Evolutionary conservation across 2,797 vertebrate genomes (phyloP), one percentile per base, ranked within the genome.

Genomic region (Hylomyscus alleni): DNA sequence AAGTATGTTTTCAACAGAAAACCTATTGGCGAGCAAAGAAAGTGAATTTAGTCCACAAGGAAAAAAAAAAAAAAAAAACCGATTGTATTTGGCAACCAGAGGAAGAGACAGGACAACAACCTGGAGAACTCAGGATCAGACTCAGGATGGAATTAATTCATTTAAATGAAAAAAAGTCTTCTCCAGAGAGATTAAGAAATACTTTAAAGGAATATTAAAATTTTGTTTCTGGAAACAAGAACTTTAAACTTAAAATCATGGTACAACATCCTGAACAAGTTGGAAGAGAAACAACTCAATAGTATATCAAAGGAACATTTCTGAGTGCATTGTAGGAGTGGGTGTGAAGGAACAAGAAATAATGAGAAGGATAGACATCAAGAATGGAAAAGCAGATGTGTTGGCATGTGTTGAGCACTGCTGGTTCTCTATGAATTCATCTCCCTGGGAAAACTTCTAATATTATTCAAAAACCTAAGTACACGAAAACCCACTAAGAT

Each of bases 191-290:
- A 50, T 72, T 72, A 86, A 47, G 12, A 86, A 62, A 77, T 60
- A 0, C 7, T 34, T 67, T 72, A 67, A 81, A 89, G 3, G 72
- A 44, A 47, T 29, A 37, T 50, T 76, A 22, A 19, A 81, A 14
- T 47, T 67, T 91, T 93, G 22, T 87, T 82, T 91, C 26, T 88
- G 56, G 50, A 91, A 83, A 75, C 31, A 14, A 56, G 65, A 77
- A 62, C 37, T 65, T 50, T 0, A 37, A 93, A 87, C 17, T 47
- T 72, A 37, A 95, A 78, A 82, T 73, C n/a, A 73, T 37, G 8
- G 14, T 19, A 40, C 24, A 58, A 12, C 24, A 31, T 44, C 26
- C 22, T 56, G 47, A 73, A 40, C 40, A 88, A 56, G 9, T 54
- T 54, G 40, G 50, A 73, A 88, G 14, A 88, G n/a, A 54, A 88